Conservation (phyloP, 2,797 vertebrate species). For the Chromobotia macracanthus region DNA sequence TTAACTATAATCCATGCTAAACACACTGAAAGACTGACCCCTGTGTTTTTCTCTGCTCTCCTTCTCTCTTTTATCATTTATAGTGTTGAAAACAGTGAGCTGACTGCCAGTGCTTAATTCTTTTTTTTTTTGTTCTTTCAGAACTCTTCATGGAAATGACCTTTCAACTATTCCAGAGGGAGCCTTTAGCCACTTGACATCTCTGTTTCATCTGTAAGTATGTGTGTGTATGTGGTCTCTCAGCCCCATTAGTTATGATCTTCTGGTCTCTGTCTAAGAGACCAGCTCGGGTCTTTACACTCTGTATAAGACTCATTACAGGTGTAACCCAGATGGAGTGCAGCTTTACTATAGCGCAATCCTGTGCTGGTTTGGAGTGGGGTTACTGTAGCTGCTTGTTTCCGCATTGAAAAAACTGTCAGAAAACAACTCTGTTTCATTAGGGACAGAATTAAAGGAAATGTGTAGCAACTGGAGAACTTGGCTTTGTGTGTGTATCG, state of each 20-base stretch:
- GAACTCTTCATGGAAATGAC: slow-evolving; percentile 97
- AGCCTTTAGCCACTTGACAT: slow-evolving; percentile 90
- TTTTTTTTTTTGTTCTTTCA: slow-evolving; percentile 65
- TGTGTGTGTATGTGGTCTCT: slow-evolving; percentile 25
- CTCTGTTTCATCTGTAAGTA: slow-evolving; percentile 97
- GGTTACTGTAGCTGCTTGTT: slow-evolving; percentile 43
- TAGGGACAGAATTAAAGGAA: slow-evolving; percentile 38
- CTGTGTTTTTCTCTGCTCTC: slow-evolving; percentile 50
- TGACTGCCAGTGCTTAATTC: slow-evolving; percentile 23
- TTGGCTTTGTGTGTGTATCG: slow-evolving; percentile 33
- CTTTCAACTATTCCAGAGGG: slow-evolving; percentile 96
- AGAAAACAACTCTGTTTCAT: slow-evolving; percentile 48
- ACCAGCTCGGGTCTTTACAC: slow-evolving; percentile 50
- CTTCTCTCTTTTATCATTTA: slow-evolving; percentile 37
- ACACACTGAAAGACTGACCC: slow-evolving; percentile 31
- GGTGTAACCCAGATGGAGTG: slow-evolving; percentile 37
- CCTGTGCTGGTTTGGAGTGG: slow-evolving; percentile 42
- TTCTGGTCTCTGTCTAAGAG: slow-evolving; percentile 35
- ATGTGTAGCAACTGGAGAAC: slow-evolving; percentile 31
- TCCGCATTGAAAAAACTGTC: slow-evolving; percentile 36
- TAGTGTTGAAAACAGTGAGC: slow-evolving; percentile 35
- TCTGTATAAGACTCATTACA: slow-evolving; percentile 50
- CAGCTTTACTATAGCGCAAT: slow-evolving; percentile 22
- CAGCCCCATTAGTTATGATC: slow-evolving; percentile 38
- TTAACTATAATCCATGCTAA: slow-evolving; percentile 34